Evolutionary conservation across 2,888 invertebrate species (phyloP), one percentile per base, ranked within the genome.

Genomic region (Apotomis turbidana): DNA sequence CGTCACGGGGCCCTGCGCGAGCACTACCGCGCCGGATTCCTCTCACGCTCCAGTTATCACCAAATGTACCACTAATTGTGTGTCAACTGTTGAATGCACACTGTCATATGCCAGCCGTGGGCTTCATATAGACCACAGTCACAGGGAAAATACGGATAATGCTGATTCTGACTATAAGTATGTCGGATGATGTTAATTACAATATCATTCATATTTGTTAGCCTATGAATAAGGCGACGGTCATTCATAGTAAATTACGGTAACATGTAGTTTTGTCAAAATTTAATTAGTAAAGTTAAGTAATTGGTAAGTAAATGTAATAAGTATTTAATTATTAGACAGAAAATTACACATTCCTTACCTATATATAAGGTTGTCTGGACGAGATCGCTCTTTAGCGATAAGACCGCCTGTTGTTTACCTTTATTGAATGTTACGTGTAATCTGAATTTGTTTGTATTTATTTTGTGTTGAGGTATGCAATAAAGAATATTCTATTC

Each of bases 31-130:
- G 78, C 86, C 83, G 87, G 87, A 91, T 90, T 89, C 91, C 87
- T 92, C 92, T 90, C 92, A 93, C 92, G 93, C 92, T 91, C 93
- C 88, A 92, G 86, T 93, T 93, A 87, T 83, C 85, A 83, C 87
- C 86, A 90, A 92, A 73, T 58, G 68, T 87, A 88, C 85, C 87
- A 87, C 86, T 88, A 88, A 91, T 91, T 90, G 87, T 91, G 81
- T 87, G 90, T 85, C 87, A 85, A 89, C 89, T 88, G 80, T 82
- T 78, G 76, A 75, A 79, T 81, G 83, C 81, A 78, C 83, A 84
- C 84, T 15, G 41, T n/a, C 51, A 68, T 68, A 54, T 61, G 63
- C 27, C 27, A 27, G 27, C 27, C 27, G 27, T 44, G 38, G 4
- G 12, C 62, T 70, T 62, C 54, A 49, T 44, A 51, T 9, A 58